Percentiles rank a stretch among this genome's conserved stretches.
Evolutionary conservation across 2,888 invertebrate genomes (phyloP).

Genomic region (Adela reaumurella): DNA sequence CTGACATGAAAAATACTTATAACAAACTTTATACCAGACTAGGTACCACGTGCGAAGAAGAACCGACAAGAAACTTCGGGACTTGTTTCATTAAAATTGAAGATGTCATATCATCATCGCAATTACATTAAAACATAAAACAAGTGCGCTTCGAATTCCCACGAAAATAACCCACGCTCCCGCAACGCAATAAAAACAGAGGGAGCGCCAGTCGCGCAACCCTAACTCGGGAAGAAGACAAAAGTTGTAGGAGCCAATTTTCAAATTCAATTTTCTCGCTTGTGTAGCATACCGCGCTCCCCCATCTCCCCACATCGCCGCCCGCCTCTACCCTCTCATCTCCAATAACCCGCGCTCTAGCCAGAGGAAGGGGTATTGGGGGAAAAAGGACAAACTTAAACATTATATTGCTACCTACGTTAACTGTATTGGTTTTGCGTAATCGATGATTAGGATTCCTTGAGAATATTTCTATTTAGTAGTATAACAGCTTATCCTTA

Average conservation of each 20-base stretch:
- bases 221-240: conserved; percentile 6
- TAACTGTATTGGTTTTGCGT: background rate
- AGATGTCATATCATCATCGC: too few species aligned
- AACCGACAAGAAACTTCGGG: too few species aligned
- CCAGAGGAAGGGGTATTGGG: conserved; percentile 6
- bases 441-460: too few species aligned
- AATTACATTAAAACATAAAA: too few species aligned
- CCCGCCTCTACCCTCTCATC: conserved; percentile 8
- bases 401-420: background rate
- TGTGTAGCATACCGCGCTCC: conserved; percentile 4
- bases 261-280: conserved; percentile 13
- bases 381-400: background rate
- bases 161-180: too few species aligned
- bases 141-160: too few species aligned
- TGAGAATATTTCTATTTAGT: too few species aligned
- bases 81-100: too few species aligned
- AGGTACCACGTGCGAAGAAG: too few species aligned
- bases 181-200: background rate
- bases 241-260: conserved; percentile 13
- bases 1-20: too few species aligned
- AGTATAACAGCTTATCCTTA: too few species aligned
- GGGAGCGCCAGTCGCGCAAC: background rate
- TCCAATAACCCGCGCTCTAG: conserved; percentile 7
- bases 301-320: conserved; percentile 1
- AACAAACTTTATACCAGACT: too few species aligned